Evolutionary conservation across 2,113 vertebrate genomes (phyloP).

Genomic region (Mionectes macconnelli): DNA sequence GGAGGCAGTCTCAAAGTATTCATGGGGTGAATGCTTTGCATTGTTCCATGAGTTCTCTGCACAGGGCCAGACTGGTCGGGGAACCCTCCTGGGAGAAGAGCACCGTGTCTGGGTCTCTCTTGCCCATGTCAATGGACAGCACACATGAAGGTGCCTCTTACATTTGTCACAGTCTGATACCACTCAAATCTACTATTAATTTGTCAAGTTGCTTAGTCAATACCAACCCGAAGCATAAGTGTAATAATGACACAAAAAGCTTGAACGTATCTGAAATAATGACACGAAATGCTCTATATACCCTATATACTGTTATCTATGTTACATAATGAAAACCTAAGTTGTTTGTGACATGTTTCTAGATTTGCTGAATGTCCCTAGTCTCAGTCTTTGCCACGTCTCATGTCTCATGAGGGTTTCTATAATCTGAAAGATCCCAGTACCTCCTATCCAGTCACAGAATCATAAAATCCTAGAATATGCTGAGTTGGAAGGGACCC

Average conservation of each 20-base stretch:
- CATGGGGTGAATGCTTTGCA: neutral
- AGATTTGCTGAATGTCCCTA: neutral
- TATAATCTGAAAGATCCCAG: neutral
- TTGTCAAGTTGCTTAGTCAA: neutral
- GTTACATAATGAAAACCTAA: neutral
- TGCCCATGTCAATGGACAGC: neutral
- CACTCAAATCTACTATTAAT: neutral
- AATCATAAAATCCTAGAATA: neutral
- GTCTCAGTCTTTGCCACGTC: neutral
- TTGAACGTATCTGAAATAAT: neutral
- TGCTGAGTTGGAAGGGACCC: neutral
- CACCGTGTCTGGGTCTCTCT: neutral
- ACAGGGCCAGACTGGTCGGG: neutral
- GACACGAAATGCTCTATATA: neutral
- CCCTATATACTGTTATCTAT: neutral
- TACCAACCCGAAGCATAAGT: neutral
- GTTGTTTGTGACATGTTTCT: neutral
- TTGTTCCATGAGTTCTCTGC: neutral
- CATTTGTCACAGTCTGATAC: neutral
- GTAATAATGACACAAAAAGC: neutral
- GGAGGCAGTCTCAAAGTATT: neutral
- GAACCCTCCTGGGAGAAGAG: neutral
- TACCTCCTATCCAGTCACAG: neutral
- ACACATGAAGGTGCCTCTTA: neutral
- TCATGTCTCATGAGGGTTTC: neutral